Conservation (phyloP, 2,797 vertebrate species). For the Neopelma chrysocephalum region DNA sequence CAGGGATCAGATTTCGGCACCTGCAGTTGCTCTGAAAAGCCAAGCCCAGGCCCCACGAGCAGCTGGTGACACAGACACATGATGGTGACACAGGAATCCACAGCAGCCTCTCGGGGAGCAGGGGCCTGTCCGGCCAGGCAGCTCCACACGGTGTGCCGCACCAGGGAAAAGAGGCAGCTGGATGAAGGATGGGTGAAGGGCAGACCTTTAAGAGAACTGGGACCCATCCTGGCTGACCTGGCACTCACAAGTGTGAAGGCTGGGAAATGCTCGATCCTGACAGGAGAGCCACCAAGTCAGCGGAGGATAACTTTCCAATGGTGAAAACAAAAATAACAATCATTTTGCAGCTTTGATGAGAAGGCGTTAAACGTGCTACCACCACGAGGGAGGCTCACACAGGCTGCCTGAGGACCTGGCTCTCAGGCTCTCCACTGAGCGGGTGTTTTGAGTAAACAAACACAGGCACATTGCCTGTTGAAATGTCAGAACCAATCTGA, state of each 20-base stretch:
- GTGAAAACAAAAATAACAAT: not conserved
- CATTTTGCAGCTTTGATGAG: not conserved
- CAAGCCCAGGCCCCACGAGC: rapidly evolving
- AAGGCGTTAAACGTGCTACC: rapidly evolving
- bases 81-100: rapidly evolving
- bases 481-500: not conserved
- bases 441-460: not conserved
- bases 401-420: not conserved
- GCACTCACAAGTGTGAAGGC: rapidly evolving
- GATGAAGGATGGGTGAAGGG: not conserved
- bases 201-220: not conserved
- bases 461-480: not conserved
- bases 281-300: not conserved
- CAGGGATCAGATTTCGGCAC: not conserved
- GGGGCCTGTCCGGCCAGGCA: rapidly evolving
- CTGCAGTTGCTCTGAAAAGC: not conserved
- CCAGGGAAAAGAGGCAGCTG: not conserved
- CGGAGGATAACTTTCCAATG: rapidly evolving
- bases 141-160: rapidly evolving
- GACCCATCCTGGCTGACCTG: rapidly evolving
- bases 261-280: not conserved
- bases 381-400: not conserved
- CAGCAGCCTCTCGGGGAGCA: rapidly evolving
- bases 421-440: rapidly evolving
- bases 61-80: rapidly evolving